phyloP scores from a whole-genome alignment of 2,797 vertebrate genomes.

The Danio choprae region DNA sequence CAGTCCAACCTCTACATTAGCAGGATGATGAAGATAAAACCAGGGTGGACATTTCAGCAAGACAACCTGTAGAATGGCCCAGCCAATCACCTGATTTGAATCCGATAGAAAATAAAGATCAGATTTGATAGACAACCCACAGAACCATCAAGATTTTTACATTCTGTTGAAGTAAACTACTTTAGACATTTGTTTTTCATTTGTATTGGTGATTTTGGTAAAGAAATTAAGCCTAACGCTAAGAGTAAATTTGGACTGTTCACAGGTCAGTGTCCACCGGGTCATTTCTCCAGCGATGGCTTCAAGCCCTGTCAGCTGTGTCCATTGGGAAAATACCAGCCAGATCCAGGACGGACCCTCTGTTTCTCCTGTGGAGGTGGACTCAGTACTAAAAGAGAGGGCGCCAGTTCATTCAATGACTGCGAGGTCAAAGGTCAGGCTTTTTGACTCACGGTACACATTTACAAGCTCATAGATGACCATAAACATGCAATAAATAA shows the following conservation, averaged over 20 bases:
- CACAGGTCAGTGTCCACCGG: constrained; percentile 92
- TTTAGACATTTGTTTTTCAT: background rate
- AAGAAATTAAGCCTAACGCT: background rate
- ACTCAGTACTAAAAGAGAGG: constrained; percentile 90
- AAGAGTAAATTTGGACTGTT: background rate
- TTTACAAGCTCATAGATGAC: background rate
- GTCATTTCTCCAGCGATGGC: constrained; percentile 89
- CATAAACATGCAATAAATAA: background rate
- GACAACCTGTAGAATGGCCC: too few species aligned
- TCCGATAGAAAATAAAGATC: too few species aligned
- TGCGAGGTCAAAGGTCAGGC: constrained; percentile 94
- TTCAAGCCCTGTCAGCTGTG: constrained; percentile 94
- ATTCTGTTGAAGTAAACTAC: too few species aligned
- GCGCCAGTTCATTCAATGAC: constrained; percentile 93
- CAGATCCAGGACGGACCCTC: constrained; percentile 89
- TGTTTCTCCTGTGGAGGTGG: constrained; percentile 95
- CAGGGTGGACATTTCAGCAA: too few species aligned
- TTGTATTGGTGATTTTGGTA: background rate
- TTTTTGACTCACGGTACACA: background rate
- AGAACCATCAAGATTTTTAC: too few species aligned
- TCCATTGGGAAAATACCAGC: constrained; percentile 90
- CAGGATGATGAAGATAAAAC: too few species aligned
- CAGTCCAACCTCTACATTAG: too few species aligned
- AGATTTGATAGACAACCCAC: too few species aligned
- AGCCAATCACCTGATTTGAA: too few species aligned